Percentiles rank a stretch among this genome's conserved stretches.
Evolutionary conservation across 2,888 invertebrate species (phyloP).

Genomic region (Drosophila lacicola): DNA sequence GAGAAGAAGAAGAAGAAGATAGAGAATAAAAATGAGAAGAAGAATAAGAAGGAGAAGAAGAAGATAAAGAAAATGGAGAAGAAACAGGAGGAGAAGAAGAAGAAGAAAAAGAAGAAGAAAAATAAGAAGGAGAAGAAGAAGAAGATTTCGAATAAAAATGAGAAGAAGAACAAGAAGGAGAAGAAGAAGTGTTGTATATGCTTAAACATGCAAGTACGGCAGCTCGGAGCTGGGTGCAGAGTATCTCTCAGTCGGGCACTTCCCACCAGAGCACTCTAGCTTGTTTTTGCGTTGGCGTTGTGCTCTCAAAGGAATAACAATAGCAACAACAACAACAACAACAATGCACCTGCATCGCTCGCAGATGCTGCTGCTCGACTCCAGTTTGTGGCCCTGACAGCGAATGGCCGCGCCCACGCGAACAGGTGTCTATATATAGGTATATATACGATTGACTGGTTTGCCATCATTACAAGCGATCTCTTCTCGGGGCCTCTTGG

Average conservation of each 20-base stretch:
- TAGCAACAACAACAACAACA: conserved; percentile 7
- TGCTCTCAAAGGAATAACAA: conserved; percentile 42
- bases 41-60: too few species aligned
- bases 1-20: too few species aligned
- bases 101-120: too few species aligned
- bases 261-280: background rate
- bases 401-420: conserved; percentile 34
- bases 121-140: too few species aligned
- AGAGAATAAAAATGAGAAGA: too few species aligned
- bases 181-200: too few species aligned
- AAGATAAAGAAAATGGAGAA: too few species aligned
- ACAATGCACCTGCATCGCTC: conserved; percentile 46
- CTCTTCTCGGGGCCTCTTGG: background rate
- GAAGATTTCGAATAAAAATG: too few species aligned
- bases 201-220: too few species aligned
- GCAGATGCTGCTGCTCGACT: conserved; percentile 31
- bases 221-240: background rate
- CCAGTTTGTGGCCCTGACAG: conserved; percentile 48
- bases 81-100: too few species aligned
- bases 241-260: background rate
- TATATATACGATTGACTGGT: conserved; percentile 24
- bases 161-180: too few species aligned
- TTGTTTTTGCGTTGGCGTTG: conserved; percentile 33
- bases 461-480: conserved; percentile 23
- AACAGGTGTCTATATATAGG: conserved; percentile 47